Evolutionary conservation across 1,140 invertebrate species (phyloP), one percentile per base, ranked within the genome.

Genomic region (Yoshiicerus persimilis): DNA sequence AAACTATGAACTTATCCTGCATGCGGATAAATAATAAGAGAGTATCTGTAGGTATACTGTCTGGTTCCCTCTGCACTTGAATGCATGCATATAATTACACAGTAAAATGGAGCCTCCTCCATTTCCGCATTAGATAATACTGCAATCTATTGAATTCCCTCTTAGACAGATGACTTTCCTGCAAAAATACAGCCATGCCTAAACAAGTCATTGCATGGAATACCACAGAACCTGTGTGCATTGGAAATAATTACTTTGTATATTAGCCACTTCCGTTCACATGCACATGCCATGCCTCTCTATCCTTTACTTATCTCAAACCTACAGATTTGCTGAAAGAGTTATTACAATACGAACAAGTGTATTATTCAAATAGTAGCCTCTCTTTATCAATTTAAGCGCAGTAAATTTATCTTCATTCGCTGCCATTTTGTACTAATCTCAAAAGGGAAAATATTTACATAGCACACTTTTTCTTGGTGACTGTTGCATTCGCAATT

Each of bases 101-200:
- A 38, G 6, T 20, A 36, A 77, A 8, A 23, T n/a, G 75, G 75
- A 80, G 75, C 75, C 75, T 80, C 75, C 75, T 38, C 32, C 75
- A 23, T 80, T 80, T 80, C 75, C 75, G 75, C 75, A 36, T 80
- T 80, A 80, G 75, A 80, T 80, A 80, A 80, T 80, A 80, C 30
- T 36, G 27, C 16, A 80, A 6, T 36, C 6, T 34, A 77, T 77
- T 77, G 5, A 77, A 77, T 77, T 10, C 34, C 30, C 64, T 23
- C n/a, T 41, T 47, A 47, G 41, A 47, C 41, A 47, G 41, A 47
- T 47, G 41, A 47, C 41, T 47, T 47, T 47, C 16, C 8, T 20
- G 41, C 41, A 47, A 20, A 47, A 47, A 20, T 47, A 16, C n/a
- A n/a, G n/a, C n/a, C n/a, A n/a, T n/a, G n/a, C n/a, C 16, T 20